Evolutionary conservation across 2,113 vertebrate species (phyloP), one percentile per base, ranked within the genome.

Genomic region (Crotalus horridus): DNA sequence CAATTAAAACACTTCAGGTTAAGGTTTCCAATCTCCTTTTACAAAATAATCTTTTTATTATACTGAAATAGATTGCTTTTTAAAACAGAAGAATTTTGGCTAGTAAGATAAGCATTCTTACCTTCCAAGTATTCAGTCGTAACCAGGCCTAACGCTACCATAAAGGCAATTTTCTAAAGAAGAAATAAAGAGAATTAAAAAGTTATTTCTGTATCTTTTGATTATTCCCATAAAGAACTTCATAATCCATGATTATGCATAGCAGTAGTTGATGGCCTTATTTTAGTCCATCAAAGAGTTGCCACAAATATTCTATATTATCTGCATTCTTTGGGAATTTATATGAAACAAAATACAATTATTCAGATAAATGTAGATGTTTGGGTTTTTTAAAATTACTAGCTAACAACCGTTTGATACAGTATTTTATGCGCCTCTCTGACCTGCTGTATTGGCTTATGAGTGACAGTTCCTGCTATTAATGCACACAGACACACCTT

Each of bases 51-150:
- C 24, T 33, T 23, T 23, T 69, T 85, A 69, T 81, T 23, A 29
- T 55, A 55, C 5, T n/a, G 46, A 58, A 48, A 64, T 39, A 24
- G 6, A 3, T 69, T 69, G 55, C 0, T 0, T 59, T 55, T 46
- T 39, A 90, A 93, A 93, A 91, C 6, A 53, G 54, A 59, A 92
- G 59, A 94, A 0, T 87, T 74, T 58, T 48, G 39, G 21, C 61
- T 91, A 95, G 9, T 54, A 94, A 90, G 12, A 91, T 10, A 59
- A 61, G 54, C 11, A 61, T 23, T 51, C 98, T 98, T 96, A 99
- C 99, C 99, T 98, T 99, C 99, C 97, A 99, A 95, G 87, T 99
- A 99, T 46, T 99, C 99, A 0, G 98, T 99, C 33, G 99, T 99
- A 91, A 99, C 99, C 94, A 99, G 98, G 96, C 99, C 99, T 9